Conservation (phyloP, 2,888 invertebrate species). For the Drosophila mettleri region DNA sequence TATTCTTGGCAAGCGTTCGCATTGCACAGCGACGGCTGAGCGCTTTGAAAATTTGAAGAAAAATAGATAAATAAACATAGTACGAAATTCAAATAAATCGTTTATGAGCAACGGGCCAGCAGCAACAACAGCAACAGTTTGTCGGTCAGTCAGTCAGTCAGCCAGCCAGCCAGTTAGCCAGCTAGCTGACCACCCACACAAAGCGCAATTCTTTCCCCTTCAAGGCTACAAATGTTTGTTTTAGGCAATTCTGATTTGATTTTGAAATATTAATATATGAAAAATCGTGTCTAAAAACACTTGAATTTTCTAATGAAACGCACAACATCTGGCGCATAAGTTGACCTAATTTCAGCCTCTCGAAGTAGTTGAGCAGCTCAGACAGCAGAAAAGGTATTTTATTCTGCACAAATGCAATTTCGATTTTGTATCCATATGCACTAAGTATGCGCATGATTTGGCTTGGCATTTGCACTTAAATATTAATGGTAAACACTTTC, state of each 20-base stretch:
- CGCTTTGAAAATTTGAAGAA: constrained; percentile 60
- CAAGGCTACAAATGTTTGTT: constrained; percentile 53
- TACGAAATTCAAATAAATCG: constrained; percentile 65
- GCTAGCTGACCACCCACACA: constrained; percentile 50
- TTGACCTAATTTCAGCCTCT: constrained; percentile 45
- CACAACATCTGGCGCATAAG: constrained; percentile 43
- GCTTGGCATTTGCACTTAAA: constrained; percentile 8
- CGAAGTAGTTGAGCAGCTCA: constrained; percentile 9
- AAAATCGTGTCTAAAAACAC: constrained; percentile 37
- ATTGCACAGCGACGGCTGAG: constrained; percentile 30
- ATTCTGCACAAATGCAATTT: background rate
- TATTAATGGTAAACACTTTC: constrained; percentile 25
- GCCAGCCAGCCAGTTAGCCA: too few species aligned
- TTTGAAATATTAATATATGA: constrained; percentile 45
- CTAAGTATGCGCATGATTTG: background rate
- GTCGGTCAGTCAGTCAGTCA: constrained; percentile 42
- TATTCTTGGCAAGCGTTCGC: constrained; percentile 70
- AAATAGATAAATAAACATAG: constrained; percentile 77
- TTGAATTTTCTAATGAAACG: constrained; percentile 27
- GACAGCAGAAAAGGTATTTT: background rate
- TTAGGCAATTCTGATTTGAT: constrained; percentile 26
- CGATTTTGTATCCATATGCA: background rate
- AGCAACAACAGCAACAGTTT: constrained; percentile 14
- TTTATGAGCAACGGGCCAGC: constrained; percentile 37
- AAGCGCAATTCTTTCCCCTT: background rate